phyloP scores from a whole-genome alignment of 2,888 invertebrate genomes.

The Cacoxenus indagator region DNA sequence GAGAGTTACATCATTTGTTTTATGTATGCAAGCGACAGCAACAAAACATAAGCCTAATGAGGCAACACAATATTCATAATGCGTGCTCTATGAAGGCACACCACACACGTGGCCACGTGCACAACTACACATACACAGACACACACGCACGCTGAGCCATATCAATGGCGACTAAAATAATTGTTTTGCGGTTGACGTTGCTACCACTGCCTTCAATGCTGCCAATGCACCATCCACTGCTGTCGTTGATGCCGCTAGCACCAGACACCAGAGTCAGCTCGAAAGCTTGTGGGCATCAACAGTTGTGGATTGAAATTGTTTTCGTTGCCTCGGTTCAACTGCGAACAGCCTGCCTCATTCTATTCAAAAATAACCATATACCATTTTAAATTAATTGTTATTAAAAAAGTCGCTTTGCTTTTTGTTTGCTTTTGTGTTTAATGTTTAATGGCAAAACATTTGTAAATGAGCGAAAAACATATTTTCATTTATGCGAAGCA shows the following conservation, averaged over 20 bases:
- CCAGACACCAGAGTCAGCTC: slow-evolving; percentile 20
- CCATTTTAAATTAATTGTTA: slow-evolving; percentile 56
- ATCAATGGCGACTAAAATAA: slow-evolving; percentile 41
- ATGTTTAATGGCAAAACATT: not conserved
- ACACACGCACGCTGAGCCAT: not conserved
- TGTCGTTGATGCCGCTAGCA: not conserved
- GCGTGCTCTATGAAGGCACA: not conserved
- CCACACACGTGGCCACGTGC: not conserved
- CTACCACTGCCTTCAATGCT: not conserved
- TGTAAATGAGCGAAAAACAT: not conserved
- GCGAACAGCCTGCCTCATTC: too few species aligned
- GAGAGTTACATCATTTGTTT: too few species aligned
- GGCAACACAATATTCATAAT: not conserved
- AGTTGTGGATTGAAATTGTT: slow-evolving; percentile 38
- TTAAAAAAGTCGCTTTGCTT: slow-evolving; percentile 45
- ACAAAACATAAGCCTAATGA: not conserved
- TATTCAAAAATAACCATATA: not conserved
- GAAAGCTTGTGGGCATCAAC: slow-evolving; percentile 43
- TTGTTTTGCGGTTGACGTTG: slow-evolving; percentile 42
- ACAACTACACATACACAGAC: not conserved
- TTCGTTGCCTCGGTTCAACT: too few species aligned
- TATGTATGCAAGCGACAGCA: not conserved
- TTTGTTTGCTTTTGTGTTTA: slow-evolving; percentile 20
- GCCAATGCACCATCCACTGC: not conserved
- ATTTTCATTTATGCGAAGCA: not conserved